Conservation (phyloP, 2,797 vertebrate genomes). For the Sebastes melanostomus region DNA sequence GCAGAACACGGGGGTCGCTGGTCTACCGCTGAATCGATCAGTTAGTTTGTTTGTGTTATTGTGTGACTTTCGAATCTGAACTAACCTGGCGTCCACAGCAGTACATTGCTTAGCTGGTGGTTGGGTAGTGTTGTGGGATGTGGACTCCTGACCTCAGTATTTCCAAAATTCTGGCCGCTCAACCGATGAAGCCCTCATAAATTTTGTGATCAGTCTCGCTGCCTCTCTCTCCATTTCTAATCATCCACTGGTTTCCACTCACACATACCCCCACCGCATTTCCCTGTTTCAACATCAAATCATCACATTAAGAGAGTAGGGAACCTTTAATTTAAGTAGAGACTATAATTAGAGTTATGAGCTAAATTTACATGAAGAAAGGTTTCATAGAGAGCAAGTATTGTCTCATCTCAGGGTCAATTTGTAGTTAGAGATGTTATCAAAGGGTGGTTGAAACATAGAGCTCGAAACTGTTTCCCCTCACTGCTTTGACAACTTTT, state of each 20-base stretch:
- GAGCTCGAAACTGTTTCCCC: background rate
- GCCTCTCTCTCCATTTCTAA: background rate
- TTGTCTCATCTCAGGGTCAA: background rate
- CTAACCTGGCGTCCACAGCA: no score
- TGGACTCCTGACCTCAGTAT: no score
- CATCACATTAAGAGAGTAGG: background rate
- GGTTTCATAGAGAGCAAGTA: background rate
- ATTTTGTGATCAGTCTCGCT: background rate
- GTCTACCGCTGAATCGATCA: no score
- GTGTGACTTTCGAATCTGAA: no score
- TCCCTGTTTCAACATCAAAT: background rate
- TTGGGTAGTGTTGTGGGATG: no score
- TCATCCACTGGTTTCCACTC: background rate
- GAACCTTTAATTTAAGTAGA: background rate
- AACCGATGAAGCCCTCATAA: background rate
- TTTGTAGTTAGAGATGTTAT: no score
- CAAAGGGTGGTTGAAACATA: no score
- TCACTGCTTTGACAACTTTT: background rate
- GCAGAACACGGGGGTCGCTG: no score
- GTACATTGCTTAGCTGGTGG: no score
- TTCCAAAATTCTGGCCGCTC: no score
- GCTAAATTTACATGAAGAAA: background rate
- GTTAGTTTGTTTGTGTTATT: no score
- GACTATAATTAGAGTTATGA: background rate
- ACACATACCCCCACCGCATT: background rate